A percentile compares a stretch with the other conserved stretches of the same genome.
Conservation (phyloP, 2,113 vertebrate species). For the Podarcis raffonei region DNA sequence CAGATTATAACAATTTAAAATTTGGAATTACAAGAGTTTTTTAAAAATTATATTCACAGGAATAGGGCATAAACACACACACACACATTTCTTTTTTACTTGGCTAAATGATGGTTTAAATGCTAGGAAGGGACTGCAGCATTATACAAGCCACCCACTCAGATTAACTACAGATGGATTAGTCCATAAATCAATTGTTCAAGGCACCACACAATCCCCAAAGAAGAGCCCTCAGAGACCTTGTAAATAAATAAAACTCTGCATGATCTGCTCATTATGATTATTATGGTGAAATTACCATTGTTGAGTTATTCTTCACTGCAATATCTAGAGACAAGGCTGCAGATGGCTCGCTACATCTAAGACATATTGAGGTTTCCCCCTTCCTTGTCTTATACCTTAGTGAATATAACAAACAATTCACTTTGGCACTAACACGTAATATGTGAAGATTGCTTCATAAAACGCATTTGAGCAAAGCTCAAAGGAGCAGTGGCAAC, state of each 20-base stretch:
- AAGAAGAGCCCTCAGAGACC: background rate
- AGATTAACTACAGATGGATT: background rate
- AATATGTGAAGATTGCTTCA: background rate
- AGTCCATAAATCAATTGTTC: slow-evolving; percentile 3
- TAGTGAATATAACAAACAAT: background rate
- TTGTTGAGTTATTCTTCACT: slow-evolving; percentile 15
- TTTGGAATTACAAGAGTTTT: no score
- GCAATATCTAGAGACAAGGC: background rate
- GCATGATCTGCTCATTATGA: slow-evolving; percentile 6
- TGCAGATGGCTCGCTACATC: background rate
- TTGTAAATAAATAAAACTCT: slow-evolving; percentile 1
- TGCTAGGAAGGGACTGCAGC: background rate
- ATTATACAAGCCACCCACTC: background rate
- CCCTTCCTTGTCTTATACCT: background rate
- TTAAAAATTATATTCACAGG: no score
- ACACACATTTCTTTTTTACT: background rate
- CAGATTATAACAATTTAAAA: no score
- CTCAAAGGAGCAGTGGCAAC: background rate
- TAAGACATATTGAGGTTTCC: slow-evolving; percentile 1
- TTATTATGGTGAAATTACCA: slow-evolving; percentile 32
- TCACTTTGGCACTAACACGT: background rate
- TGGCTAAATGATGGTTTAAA: background rate
- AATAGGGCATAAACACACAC: no score
- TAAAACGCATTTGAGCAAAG: background rate
- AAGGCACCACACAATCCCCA: background rate